phyloP scores from a whole-genome alignment of 2,888 invertebrate species.

The Lasioglossum lativentre region DNA sequence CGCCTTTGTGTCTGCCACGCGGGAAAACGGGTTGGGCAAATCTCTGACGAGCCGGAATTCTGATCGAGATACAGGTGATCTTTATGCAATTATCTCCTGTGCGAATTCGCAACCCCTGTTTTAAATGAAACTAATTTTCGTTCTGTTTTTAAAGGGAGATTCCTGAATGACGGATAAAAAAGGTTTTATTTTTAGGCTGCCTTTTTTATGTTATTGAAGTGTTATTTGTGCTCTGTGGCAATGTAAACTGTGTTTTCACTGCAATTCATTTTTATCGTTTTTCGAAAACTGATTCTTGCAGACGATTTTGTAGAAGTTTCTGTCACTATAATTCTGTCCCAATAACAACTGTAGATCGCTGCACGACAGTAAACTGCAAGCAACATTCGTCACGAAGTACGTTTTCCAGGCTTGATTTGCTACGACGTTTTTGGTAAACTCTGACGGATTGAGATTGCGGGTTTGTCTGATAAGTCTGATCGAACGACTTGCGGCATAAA shows the following conservation, averaged over 20 bases:
- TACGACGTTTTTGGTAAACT: neutral
- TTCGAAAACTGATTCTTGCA: no score
- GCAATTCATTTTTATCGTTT: neutral
- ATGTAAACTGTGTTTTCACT: neutral
- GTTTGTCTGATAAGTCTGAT: neutral
- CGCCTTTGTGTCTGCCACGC: conserved; percentile 3
- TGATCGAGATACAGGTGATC: neutral
- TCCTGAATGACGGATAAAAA: neutral
- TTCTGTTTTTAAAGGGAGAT: neutral
- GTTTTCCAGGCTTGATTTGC: neutral
- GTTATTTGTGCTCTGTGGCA: neutral
- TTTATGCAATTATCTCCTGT: neutral
- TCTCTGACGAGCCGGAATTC: neutral
- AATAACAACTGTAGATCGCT: neutral
- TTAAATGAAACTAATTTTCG: neutral
- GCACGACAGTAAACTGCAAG: neutral
- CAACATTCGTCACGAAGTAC: neutral
- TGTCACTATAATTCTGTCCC: neutral
- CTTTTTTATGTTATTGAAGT: neutral
- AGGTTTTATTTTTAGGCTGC: neutral
- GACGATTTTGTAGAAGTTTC: neutral
- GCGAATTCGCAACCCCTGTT: neutral
- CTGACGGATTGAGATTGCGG: neutral
- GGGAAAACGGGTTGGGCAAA: neutral
- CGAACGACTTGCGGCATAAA: neutral